Conservation (phyloP, 64 coral and sea anemone genomes). For the Stichodactyla mertensii region DNA sequence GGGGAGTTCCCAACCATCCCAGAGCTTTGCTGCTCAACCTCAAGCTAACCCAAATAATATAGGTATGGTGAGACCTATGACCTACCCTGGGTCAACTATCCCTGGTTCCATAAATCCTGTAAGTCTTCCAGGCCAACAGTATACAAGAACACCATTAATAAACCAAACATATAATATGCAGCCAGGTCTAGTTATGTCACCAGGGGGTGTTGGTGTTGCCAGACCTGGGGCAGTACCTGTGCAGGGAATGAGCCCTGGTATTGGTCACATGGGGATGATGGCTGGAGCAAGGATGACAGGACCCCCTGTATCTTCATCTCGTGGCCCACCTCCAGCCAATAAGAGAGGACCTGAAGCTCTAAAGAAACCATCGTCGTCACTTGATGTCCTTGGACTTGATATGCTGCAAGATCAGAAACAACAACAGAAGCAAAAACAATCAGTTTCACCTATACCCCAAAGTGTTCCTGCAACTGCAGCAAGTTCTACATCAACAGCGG, state of each 20-base stretch:
- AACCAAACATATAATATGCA: slow-evolving; percentile 2
- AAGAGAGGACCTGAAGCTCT: slow-evolving; percentile 27
- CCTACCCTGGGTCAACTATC: not conserved
- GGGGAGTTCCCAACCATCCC: not conserved
- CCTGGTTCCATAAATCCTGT: not conserved
- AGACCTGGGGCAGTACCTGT: slow-evolving; percentile 51
- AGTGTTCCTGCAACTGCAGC: not conserved
- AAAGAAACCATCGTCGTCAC: slow-evolving; percentile 43
- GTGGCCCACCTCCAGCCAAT: slow-evolving; percentile 47
- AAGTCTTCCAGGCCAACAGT: not conserved
- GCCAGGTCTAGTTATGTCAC: slow-evolving; percentile 14
- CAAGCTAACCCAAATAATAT: not conserved
- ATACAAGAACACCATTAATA: not conserved
- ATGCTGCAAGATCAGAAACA: slow-evolving; percentile 78
- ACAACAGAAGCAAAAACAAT: slow-evolving; percentile 81
- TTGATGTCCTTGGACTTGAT: slow-evolving; percentile 78
- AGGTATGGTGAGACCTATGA: slow-evolving; percentile 21
- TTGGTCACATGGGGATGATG: slow-evolving; percentile 22
- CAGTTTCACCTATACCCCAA: slow-evolving; percentile 44
- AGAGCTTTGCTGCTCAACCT: not conserved
- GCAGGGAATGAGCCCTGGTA: slow-evolving; percentile 30
- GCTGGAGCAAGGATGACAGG: slow-evolving; percentile 7
- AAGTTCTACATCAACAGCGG: not conserved
- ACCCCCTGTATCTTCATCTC: slow-evolving; percentile 27
- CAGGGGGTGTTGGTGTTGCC: not conserved